Evolutionary conservation across 2,797 vertebrate genomes (phyloP), one percentile per base, ranked within the genome.

Genomic region (Sebastes elongatus): DNA sequence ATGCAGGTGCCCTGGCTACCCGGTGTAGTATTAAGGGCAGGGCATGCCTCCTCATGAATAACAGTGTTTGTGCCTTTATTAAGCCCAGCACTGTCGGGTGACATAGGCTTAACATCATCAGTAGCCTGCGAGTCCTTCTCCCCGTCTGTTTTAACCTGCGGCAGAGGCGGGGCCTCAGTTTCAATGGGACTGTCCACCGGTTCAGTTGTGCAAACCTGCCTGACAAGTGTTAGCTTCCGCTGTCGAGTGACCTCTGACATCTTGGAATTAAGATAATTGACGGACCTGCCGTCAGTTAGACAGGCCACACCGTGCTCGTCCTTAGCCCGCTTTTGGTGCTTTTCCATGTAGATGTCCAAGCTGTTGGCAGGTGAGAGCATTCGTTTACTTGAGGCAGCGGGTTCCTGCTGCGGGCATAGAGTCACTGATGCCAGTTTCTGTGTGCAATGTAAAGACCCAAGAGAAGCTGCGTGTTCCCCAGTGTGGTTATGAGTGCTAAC

Each of bases 281-380:
- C 67, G 0, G 96, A 95, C 49, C 96, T 92, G 32, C 94, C 87
- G 46, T 97, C 97, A 8, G 97, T 94, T 22, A 96, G 71, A 78
- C 97, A 98, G 63, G 96, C 96, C 71, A 96, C 96, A n/a, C 98
- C 98, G 1, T 97, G 97, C 87, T 99, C 99, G 84, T 99, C 99
- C 91, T 99, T 99, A 18, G 97, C 97, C 14, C 99, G 96, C 76
- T 99, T 99, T 52, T 99, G 99, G 60, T 99, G 98, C 86, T 99
- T 99, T 86, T 99, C 99, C 99, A 99, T 99, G 88, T 98, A 99
- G 85, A 99, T 99, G 91, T 99, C 99, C 89, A 99, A 95, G 89
- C 99, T 99, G 86, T 99, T 99, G 76, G 99, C 99, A 70, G 99
- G 99, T 11, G 99, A 99, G 68, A 99, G 95, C 98, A 99, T 99